Percentiles rank a stretch among this genome's conserved stretches.
Conservation (phyloP, 2,113 vertebrate species). For the Archocentrus centrarchus region DNA sequence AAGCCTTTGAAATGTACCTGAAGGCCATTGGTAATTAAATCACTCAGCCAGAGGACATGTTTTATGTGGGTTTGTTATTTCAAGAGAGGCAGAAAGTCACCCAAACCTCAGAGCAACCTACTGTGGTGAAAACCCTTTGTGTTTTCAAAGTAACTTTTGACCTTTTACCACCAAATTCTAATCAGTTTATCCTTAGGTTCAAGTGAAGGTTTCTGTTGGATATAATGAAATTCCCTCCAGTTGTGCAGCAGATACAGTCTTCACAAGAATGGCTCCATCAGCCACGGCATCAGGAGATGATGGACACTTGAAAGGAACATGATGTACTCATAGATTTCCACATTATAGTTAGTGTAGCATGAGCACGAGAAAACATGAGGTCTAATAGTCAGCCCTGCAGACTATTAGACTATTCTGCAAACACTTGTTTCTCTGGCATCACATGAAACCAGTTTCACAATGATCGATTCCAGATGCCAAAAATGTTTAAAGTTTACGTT, state of each 20-base stretch:
- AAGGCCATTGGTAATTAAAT: background rate
- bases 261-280: too few relatives aligned
- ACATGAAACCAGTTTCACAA: background rate
- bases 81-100: background rate
- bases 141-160: too few relatives aligned
- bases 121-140: background rate
- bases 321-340: too few relatives aligned
- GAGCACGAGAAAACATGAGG: too few relatives aligned
- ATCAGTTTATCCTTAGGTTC: too few relatives aligned
- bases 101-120: accelerated
- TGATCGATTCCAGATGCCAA: background rate
- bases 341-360: too few relatives aligned
- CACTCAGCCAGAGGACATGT: background rate
- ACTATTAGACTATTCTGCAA: background rate
- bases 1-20: background rate
- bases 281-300: too few relatives aligned
- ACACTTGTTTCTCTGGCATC: background rate
- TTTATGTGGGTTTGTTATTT: background rate
- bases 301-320: too few relatives aligned
- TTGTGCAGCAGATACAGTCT: too few relatives aligned
- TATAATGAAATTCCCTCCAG: too few relatives aligned
- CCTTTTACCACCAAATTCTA: too few relatives aligned
- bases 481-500: background rate
- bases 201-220: too few relatives aligned
- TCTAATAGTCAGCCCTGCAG: background rate